Evolutionary conservation across 1,140 invertebrate species (phyloP).

Genomic region (Chrysomallon squamiferum): DNA sequence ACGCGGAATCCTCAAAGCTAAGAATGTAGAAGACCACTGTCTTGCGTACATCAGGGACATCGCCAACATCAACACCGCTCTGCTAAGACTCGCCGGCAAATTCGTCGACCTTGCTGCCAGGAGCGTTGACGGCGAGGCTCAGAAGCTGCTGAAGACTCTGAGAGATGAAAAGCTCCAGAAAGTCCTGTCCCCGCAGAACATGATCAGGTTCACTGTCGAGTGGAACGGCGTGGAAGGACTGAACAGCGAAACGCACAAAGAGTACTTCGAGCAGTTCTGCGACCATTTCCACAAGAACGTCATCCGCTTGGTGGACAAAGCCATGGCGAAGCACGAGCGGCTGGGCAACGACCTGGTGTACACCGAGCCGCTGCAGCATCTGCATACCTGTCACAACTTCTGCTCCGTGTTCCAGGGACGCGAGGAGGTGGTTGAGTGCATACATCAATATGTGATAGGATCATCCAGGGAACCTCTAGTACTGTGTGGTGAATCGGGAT

Average conservation of each 20-base stretch:
- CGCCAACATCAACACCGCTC: slow-evolving; percentile 96
- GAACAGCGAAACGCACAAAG: slow-evolving; percentile 88
- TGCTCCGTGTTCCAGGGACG: slow-evolving; percentile 95
- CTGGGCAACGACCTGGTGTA: slow-evolving; percentile 56
- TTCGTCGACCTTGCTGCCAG: slow-evolving; percentile 94
- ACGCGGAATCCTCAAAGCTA: slow-evolving; percentile 91
- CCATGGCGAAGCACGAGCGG: slow-evolving; percentile 67
- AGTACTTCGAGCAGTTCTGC: slow-evolving; percentile 95
- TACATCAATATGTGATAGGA: slow-evolving; percentile 87
- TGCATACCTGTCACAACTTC: slow-evolving; percentile 96
- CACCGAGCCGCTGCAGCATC: slow-evolving; percentile 94
- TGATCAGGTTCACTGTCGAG: slow-evolving; percentile 88
- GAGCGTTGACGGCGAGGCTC: slow-evolving; percentile 89
- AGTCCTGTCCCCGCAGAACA: slow-evolving; percentile 48
- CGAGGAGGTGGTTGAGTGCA: slow-evolving; percentile 83
- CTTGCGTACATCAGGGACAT: slow-evolving; percentile 95
- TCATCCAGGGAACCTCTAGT: slow-evolving; percentile 85
- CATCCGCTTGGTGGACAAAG: slow-evolving; percentile 71
- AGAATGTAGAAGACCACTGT: slow-evolving; percentile 95
- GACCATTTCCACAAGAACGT: slow-evolving; percentile 90
- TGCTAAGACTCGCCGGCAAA: slow-evolving; percentile 85
- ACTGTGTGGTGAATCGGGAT: slow-evolving; percentile 95
- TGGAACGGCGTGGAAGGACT: slow-evolving; percentile 96
- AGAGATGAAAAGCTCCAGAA: slow-evolving; percentile 74
- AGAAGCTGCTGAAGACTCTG: slow-evolving; percentile 86